Evolutionary conservation across 1,140 invertebrate species (phyloP).

Genomic region (Adoxophyes honmai): DNA sequence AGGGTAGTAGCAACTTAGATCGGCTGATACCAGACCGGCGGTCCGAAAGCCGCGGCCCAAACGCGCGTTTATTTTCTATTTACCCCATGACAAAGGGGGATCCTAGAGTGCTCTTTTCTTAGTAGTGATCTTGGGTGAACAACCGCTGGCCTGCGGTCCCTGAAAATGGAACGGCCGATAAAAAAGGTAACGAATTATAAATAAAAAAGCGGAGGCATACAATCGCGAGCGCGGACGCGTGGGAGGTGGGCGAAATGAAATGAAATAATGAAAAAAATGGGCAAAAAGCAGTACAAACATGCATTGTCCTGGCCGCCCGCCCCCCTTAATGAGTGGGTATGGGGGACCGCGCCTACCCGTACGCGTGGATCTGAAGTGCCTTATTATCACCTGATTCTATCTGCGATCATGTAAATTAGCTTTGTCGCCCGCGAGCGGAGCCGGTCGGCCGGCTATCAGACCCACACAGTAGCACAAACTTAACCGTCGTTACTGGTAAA

Average conservation of each 20-base stretch:
- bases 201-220: constrained; percentile 74
- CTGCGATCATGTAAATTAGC: constrained; percentile 22
- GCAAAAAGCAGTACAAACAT: constrained; percentile 76
- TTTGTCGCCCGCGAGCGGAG: not conserved
- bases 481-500: too few relatives aligned
- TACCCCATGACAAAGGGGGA: too few relatives aligned
- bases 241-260: constrained; percentile 74
- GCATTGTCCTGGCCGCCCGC: constrained; percentile 63
- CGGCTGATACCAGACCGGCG: constrained; percentile 33
- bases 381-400: constrained; percentile 74
- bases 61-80: too few relatives aligned
- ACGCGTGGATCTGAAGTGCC: constrained; percentile 59
- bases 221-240: constrained; percentile 72
- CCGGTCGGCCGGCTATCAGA: not conserved
- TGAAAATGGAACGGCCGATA: constrained; percentile 76
- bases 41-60: not conserved
- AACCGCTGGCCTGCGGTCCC: constrained; percentile 48
- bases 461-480: too few relatives aligned
- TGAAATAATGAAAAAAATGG: constrained; percentile 77
- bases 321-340: constrained; percentile 65
- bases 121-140: not conserved
- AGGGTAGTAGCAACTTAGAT: constrained; percentile 56
- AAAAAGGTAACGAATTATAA: constrained; percentile 77
- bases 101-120: not conserved
- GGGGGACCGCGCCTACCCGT: constrained; percentile 23